Evolutionary conservation across 1,140 invertebrate genomes (phyloP).

Genomic region (Cataglyphis hispanica): DNA sequence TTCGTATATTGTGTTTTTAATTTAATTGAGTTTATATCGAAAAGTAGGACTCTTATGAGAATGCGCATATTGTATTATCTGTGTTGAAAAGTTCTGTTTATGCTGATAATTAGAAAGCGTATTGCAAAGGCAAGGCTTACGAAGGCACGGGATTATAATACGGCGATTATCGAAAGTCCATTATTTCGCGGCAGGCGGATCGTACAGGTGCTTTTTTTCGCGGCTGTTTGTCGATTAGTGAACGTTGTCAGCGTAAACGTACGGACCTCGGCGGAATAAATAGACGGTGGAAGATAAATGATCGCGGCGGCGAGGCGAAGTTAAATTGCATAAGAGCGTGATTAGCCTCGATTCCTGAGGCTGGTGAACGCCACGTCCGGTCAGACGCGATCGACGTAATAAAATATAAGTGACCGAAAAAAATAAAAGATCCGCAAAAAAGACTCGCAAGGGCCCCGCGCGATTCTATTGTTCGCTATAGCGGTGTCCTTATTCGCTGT

Average conservation of each 20-base stretch:
- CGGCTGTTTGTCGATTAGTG: slow-evolving; percentile 54
- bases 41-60: background rate
- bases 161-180: slow-evolving; percentile 52
- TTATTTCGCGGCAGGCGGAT: slow-evolving; percentile 43
- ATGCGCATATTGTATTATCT: background rate
- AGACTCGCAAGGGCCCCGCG: slow-evolving; percentile 22
- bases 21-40: background rate
- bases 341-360: slow-evolving; percentile 72
- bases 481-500: slow-evolving; percentile 6
- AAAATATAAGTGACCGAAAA: slow-evolving; percentile 53
- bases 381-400: slow-evolving; percentile 50
- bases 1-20: background rate
- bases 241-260: slow-evolving; percentile 42
- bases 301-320: slow-evolving; percentile 43
- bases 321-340: slow-evolving; percentile 67
- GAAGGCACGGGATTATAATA: background rate
- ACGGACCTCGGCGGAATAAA: slow-evolving; percentile 38
- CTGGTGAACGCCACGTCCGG: slow-evolving; percentile 58
- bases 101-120: slow-evolving; percentile 16
- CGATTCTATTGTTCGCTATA: slow-evolving; percentile 60
- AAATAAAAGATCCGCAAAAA: slow-evolving; percentile 11
- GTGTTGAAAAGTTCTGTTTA: slow-evolving; percentile 9
- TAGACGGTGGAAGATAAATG: slow-evolving; percentile 58
- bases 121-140: background rate
- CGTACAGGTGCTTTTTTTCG: slow-evolving; percentile 35